phyloP scores from a whole-genome alignment of 1,140 invertebrate genomes.

The Trichonephila clavata region DNA sequence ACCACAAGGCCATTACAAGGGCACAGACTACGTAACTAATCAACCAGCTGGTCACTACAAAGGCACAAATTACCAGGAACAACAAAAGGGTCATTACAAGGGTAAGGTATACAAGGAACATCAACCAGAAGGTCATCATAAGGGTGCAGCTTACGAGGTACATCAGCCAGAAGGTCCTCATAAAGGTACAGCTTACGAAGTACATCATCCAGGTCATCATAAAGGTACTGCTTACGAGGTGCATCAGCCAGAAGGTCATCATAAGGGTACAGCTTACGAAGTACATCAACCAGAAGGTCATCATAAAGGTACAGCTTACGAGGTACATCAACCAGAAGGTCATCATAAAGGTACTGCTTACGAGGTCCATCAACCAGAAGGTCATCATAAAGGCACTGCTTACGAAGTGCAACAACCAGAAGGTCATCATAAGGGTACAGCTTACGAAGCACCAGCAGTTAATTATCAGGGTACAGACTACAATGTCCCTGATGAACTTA shows the following conservation, averaged over 20 bases:
- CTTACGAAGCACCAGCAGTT: conserved; percentile 11
- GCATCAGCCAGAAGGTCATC: background rate
- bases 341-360: conserved; percentile 11
- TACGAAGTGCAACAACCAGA: background rate
- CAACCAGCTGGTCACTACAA: conserved; percentile 25
- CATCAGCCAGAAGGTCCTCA: background rate
- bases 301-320: conserved; percentile 22
- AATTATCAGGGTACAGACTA: conserved; percentile 36
- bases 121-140: background rate
- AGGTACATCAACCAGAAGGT: background rate
- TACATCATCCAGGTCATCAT: conserved; percentile 3
- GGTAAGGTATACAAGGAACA: background rate
- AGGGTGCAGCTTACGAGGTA: background rate
- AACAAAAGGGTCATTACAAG: conserved; percentile 34
- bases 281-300: background rate
- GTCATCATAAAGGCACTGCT: background rate
- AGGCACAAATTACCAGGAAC: background rate
- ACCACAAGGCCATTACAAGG: conserved; percentile 41
- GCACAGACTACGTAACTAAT: background rate
- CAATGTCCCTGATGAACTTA: background rate
- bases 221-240: background rate
- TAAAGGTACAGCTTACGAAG: conserved; percentile 30
- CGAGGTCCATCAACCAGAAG: background rate
- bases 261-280: background rate
- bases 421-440: conserved; percentile 43